phyloP scores from a whole-genome alignment of 1,140 invertebrate genomes.

The Schlechtendalia chinensis region DNA sequence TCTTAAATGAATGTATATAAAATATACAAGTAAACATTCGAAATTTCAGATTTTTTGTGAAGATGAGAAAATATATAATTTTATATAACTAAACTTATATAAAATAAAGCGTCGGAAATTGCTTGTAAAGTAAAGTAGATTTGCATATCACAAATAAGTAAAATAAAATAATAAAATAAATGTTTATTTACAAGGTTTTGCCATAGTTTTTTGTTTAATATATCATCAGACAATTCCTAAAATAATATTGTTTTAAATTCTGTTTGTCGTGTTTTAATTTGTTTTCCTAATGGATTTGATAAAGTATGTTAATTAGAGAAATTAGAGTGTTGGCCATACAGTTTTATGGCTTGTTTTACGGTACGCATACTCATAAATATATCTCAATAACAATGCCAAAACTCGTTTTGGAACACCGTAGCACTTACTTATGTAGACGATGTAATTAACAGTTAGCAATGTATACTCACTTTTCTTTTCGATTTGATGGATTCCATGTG shows the following conservation, averaged over 20 bases:
- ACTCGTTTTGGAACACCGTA: too few species aligned
- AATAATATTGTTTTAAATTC: not conserved
- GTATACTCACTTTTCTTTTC: constrained; percentile 76
- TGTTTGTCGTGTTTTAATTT: not conserved
- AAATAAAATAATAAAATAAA: not conserved
- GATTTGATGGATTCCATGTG: constrained; percentile 81
- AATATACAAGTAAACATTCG: not conserved
- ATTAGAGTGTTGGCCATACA: not conserved
- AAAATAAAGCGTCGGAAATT: not conserved
- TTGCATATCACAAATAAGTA: not conserved
- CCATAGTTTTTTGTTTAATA: not conserved
- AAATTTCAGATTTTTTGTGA: not conserved
- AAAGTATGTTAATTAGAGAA: not conserved
- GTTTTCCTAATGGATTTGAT: not conserved
- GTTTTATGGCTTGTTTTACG: too few species aligned
- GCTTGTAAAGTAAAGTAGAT: not conserved
- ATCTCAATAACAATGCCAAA: too few species aligned
- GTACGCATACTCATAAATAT: too few species aligned
- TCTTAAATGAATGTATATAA: too few species aligned
- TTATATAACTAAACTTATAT: not conserved
- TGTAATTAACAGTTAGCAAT: too few species aligned
- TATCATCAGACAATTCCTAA: not conserved
- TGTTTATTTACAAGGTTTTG: not conserved
- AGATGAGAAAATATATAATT: too few species aligned
- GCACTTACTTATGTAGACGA: too few species aligned